Evolutionary conservation across 2,113 vertebrate species (phyloP), one percentile per base, ranked within the genome.

Genomic region (Butastur rufipennis): DNA sequence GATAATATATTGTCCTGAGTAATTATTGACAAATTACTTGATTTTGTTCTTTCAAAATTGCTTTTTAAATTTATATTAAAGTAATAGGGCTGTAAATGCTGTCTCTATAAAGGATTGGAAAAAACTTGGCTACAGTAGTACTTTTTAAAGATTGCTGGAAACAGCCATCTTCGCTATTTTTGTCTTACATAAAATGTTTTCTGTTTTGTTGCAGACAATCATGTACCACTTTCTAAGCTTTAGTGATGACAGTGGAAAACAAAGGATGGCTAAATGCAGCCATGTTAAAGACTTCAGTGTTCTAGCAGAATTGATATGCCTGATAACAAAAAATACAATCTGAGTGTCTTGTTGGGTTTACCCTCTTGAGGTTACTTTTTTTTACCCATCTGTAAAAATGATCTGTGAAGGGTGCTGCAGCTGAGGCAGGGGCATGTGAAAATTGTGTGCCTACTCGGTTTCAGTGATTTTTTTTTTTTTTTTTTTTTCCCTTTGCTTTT

Each of bases 261-360:
- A 92, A 93, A 89, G 66, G 68, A 52, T 61, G 27, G 55, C 68
- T 87, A 42, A 89, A 93, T 65, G 56, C 83, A 92, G 81, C 88
- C 62, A n/a, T 56, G 38, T 93, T 88, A 94, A 90, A 90, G 92
- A 48, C 52, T 78, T 71, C 55, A 91, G 77, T 92, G 73, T 94
- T 97, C 81, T 93, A 71, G 40, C 74, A 91, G 66, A 93, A 88
- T 68, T 70, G 0, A 38, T 70, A 13, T 42, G 73, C 36, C 26
- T 79, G 72, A 40, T 32, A 73, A 81, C 48, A 77, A 77, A 95
- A 92, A 67, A 86, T 80, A 50, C 36, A 31, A 22, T 68, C 82
- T 43, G 19, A 61, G 32, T 55, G 32, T 55, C 47, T 78, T 59
- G 38, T 53, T 50, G 73, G 56, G 36, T 75, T 94, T 72, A 61